Conservation (phyloP, 2,797 vertebrate species). For the Dryobates pubescens region DNA sequence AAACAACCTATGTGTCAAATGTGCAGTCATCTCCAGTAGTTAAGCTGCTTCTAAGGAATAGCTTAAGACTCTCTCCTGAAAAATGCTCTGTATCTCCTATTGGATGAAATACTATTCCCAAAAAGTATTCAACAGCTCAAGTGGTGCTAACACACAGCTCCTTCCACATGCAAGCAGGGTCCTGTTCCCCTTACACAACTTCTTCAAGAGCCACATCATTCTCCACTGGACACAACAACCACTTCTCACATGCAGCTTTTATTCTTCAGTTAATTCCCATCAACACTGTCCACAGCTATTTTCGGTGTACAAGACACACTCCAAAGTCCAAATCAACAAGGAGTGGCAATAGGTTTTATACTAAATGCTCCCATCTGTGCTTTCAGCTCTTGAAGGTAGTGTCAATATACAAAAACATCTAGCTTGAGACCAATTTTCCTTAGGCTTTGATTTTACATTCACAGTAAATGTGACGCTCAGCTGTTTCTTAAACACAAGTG, state of each 20-base stretch:
- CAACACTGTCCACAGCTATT: not conserved
- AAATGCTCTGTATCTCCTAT: not conserved
- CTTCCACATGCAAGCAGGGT: not conserved
- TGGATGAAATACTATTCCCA: not conserved
- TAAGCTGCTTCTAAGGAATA: not conserved
- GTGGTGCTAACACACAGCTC: not conserved
- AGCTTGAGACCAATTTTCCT: conserved; percentile 1
- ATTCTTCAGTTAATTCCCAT: not conserved
- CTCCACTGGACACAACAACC: not conserved
- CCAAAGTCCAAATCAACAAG: not conserved
- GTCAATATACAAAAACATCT: not conserved
- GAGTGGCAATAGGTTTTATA: not conserved
- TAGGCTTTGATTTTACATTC: conserved; percentile 1
- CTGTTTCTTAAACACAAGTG: not conserved
- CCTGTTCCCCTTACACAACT: not conserved
- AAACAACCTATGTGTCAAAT: not conserved
- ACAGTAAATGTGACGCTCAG: not conserved
- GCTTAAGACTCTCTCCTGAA: not conserved
- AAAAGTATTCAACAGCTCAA: accelerated
- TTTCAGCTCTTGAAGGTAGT: not conserved
- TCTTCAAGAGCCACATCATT: accelerated
- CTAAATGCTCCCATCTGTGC: not conserved
- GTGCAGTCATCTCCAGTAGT: not conserved
- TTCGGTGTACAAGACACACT: accelerated
- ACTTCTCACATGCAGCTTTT: not conserved